phyloP scores from a whole-genome alignment of 2,888 invertebrate genomes.

The Ceratothoa steindachneri region DNA sequence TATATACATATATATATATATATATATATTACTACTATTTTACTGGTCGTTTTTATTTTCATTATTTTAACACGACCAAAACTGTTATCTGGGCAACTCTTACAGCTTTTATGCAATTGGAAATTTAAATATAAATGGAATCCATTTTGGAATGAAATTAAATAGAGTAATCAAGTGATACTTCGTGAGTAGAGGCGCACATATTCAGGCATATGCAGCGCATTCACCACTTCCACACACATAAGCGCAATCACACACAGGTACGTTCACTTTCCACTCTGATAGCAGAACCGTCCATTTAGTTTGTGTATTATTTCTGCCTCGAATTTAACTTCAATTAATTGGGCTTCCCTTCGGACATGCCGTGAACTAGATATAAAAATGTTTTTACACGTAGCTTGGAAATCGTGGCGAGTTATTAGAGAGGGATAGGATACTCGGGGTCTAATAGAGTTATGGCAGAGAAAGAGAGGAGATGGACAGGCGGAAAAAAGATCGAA shows the following conservation, averaged over 20 bases:
- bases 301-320: too few relatives aligned
- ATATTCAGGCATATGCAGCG: background rate
- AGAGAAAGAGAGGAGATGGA: too few relatives aligned
- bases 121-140: slow-evolving; percentile 12
- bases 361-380: too few relatives aligned
- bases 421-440: too few relatives aligned
- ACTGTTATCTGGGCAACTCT: background rate
- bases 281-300: too few relatives aligned
- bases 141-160: background rate
- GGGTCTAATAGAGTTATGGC: too few relatives aligned
- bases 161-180: background rate
- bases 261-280: too few relatives aligned
- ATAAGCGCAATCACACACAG: slow-evolving; percentile 16
- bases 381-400: too few relatives aligned
- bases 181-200: background rate
- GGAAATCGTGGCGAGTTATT: too few relatives aligned
- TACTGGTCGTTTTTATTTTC: background rate
- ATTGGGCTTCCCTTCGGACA: too few relatives aligned
- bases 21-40: background rate
- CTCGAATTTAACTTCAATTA: too few relatives aligned
- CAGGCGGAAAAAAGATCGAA: too few relatives aligned
- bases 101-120: slow-evolving; percentile 3
- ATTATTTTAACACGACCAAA: slow-evolving; percentile 4
- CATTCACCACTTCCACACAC: slow-evolving; percentile 4
- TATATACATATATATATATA: slow-evolving; percentile 5